These are phyloP conservation scores for Lindbergichthys nudifrons DNA, from an alignment of 2,797 vertebrate species.

Conservation along the genomic window DNA sequence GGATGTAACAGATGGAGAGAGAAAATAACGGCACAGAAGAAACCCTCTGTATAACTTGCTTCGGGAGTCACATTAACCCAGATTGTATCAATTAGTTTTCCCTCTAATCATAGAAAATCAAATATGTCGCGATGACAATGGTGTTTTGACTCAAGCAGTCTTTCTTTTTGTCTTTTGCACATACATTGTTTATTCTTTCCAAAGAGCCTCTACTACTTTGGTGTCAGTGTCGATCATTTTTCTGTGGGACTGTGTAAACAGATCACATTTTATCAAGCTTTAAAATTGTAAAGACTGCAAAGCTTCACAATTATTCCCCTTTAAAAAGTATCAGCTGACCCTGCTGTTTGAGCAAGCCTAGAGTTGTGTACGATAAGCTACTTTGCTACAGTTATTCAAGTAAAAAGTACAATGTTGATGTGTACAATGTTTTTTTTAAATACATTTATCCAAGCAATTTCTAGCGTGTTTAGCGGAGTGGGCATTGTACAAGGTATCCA, in stretches of 20 bases:
- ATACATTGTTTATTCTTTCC: too few relatives aligned
- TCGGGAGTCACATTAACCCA: background rate
- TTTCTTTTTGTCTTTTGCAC: too few relatives aligned
- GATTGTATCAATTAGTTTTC: background rate
- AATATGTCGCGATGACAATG: too few relatives aligned
- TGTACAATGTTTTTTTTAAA: too few relatives aligned
- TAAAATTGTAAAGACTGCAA: background rate
- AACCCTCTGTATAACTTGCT: too few relatives aligned
- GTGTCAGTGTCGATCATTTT: too few relatives aligned
- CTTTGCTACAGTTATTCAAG: background rate
- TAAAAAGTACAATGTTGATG: background rate
- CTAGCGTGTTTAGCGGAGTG: background rate
- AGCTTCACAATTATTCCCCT: background rate
- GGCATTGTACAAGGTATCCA: background rate
- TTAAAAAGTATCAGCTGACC: background rate
- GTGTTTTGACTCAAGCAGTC: too few relatives aligned
- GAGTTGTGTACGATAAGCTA: background rate
- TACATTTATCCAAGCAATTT: background rate
- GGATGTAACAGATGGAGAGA: too few relatives aligned
- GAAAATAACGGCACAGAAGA: too few relatives aligned
- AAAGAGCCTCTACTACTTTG: too few relatives aligned
- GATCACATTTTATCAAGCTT: background rate
- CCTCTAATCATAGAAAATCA: background rate
- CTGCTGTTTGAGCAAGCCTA: background rate
- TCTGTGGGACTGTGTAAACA: too few relatives aligned